phyloP scores from a whole-genome alignment of 2,113 vertebrate genomes.

The Centropus unirufus region DNA sequence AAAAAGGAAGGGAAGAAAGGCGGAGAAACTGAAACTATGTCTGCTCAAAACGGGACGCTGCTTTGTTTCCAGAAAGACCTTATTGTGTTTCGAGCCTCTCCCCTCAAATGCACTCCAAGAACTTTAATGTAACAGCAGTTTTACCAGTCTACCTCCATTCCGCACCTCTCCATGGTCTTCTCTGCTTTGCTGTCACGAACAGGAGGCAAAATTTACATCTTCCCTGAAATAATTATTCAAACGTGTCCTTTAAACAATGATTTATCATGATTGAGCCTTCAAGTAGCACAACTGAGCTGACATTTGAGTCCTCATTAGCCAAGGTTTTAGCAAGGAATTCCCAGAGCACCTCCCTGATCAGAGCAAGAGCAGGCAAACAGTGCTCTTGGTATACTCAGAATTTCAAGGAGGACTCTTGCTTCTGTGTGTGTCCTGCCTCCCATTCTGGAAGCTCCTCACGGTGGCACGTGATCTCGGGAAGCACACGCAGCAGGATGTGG shows the following conservation, averaged over 20 bases:
- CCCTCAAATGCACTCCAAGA: neutral
- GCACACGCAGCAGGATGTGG: neutral
- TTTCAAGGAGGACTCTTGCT: neutral
- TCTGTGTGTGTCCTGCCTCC: neutral
- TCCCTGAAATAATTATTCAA: neutral
- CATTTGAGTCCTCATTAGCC: neutral
- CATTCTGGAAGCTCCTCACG: neutral
- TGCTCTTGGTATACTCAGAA: neutral
- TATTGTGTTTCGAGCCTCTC: neutral
- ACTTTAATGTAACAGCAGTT: neutral
- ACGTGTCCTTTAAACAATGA: neutral
- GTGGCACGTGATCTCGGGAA: neutral
- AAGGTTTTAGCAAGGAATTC: neutral
- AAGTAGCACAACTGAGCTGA: neutral
- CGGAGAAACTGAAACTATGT: neutral
- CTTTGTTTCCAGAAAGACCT: neutral
- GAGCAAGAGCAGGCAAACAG: neutral
- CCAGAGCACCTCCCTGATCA: neutral
- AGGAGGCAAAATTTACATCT: neutral
- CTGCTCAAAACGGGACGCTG: neutral
- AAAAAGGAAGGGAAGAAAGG: neutral
- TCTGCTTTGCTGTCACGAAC: neutral
- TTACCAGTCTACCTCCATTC: neutral
- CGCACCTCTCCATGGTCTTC: neutral
- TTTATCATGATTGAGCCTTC: neutral